A percentile compares a stretch with the other conserved stretches of the same genome.
These are phyloP conservation scores for Acrobasis consociella DNA, from an alignment of 2,888 invertebrate genomes.

Conservation along the genomic window DNA sequence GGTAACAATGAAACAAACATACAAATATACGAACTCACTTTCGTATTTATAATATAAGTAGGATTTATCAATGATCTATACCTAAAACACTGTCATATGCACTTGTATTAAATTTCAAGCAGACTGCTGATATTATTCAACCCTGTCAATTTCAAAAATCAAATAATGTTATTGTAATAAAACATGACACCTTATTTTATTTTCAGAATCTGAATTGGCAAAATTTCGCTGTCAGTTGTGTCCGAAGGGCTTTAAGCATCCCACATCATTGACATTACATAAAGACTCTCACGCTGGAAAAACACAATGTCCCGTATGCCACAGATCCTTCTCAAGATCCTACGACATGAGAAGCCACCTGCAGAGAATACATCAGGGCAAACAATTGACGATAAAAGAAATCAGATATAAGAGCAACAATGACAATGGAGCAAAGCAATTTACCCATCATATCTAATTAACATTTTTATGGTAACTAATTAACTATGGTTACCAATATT, in stretches of 20 bases:
- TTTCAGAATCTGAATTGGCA: conserved; percentile 81
- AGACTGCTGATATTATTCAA: no score
- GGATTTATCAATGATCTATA: no score
- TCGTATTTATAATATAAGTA: no score
- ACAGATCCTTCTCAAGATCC: conserved; percentile 83
- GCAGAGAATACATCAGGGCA: conserved; percentile 83
- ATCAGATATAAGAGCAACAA: conserved; percentile 73
- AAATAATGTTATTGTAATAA: not conserved
- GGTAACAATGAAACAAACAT: no score
- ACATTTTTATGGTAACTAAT: conserved; percentile 41
- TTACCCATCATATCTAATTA: conserved; percentile 69
- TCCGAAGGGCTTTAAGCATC: conserved; percentile 85
- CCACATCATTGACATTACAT: conserved; percentile 84
- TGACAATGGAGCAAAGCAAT: conserved; percentile 69
- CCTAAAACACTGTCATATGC: no score
- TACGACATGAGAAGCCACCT: conserved; percentile 85
- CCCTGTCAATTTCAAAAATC: no score
- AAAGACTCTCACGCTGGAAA: conserved; percentile 85
- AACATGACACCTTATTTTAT: conserved; percentile 20
- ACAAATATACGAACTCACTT: no score
- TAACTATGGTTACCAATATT: conserved; percentile 40
- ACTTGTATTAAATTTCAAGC: no score
- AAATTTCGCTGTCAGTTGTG: conserved; percentile 84
- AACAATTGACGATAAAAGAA: conserved; percentile 77
- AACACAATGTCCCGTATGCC: conserved; percentile 85